Evolutionary conservation across 2,113 vertebrate genomes (phyloP).

Genomic region (Festucalex cinctus): DNA sequence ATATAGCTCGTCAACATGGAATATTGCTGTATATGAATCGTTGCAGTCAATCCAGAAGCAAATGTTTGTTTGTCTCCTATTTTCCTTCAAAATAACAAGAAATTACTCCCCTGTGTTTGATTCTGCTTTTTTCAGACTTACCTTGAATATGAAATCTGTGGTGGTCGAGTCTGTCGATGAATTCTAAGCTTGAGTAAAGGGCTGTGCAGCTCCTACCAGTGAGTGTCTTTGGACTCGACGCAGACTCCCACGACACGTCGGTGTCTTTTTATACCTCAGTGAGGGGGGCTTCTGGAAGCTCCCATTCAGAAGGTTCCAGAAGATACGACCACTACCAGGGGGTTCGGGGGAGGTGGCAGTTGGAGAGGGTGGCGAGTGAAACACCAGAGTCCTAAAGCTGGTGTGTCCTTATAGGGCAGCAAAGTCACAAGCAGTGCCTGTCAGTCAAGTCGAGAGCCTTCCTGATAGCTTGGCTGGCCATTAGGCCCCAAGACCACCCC

Average conservation of each 20-base stretch:
- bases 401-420: constrained; percentile 73
- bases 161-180: constrained; percentile 9
- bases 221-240: constrained; percentile 35
- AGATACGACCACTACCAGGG: constrained; percentile 44
- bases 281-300: constrained; percentile 65
- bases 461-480: constrained; percentile 49
- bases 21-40: not conserved
- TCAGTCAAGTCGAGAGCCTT: constrained; percentile 65
- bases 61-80: not conserved
- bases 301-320: constrained; percentile 75
- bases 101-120: not conserved
- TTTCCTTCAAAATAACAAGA: not conserved
- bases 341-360: constrained; percentile 24
- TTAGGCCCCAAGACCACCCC: constrained; percentile 25
- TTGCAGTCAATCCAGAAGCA: not conserved
- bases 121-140: constrained; percentile 38
- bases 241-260: constrained; percentile 16
- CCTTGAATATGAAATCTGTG: constrained; percentile 36
- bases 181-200: constrained; percentile 13
- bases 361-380: constrained; percentile 9
- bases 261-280: constrained; percentile 70
- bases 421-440: constrained; percentile 72
- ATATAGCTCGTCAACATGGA: not conserved
- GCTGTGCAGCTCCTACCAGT: constrained; percentile 18
- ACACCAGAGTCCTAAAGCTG: constrained; percentile 50